Evolutionary conservation across 2,797 vertebrate genomes (phyloP), one percentile per base, ranked within the genome.

Genomic region (Ceyx erithaca): DNA sequence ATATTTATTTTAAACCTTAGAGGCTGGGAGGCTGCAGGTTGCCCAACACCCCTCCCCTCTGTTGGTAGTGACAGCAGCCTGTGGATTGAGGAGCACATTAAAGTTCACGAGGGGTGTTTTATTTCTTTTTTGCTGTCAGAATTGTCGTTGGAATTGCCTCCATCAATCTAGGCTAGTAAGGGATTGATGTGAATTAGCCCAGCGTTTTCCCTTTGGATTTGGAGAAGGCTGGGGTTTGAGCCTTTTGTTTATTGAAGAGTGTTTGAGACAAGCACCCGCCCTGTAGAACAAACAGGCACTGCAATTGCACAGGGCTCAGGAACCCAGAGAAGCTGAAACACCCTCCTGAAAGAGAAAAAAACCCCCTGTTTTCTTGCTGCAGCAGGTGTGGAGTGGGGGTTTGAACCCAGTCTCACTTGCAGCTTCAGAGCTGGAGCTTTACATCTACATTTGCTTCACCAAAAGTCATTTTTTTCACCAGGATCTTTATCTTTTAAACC

Each of bases 41-140:
- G 26, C 51, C 37, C 2, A 8, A 2, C 7, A 13, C 46, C 16
- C 67, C 52, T 77, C 14, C 26, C 22, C 67, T 48, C 41, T 87
- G 54, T 69, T 92, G 46, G 23, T 71, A 48, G 61, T 4, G 19
- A 52, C 40, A 67, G 28, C 64, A 67, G 59, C 35, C 28, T 6
- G 0, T 54, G 57, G 52, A 54, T 76, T 90, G 75, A 66, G 75
- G 75, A 71, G 6, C 16, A 15, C 8, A 4, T 43, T 10, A 45
- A 86, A 80, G 76, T 73, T 91, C 63, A 51, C 25, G 46, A 69
- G 51, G 66, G 86, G 69, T 80, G 58, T 82, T 89, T 81, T 85
- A 58, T 68, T 90, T 92, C 57, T 73, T 94, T 85, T 85, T 90
- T 82, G 51, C 33, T 68, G 73, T 22, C 51, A 67, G 45, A 66